These are phyloP conservation scores for Diabrotica balteata DNA, from an alignment of 2,888 invertebrate species.

Conservation along the genomic window DNA sequence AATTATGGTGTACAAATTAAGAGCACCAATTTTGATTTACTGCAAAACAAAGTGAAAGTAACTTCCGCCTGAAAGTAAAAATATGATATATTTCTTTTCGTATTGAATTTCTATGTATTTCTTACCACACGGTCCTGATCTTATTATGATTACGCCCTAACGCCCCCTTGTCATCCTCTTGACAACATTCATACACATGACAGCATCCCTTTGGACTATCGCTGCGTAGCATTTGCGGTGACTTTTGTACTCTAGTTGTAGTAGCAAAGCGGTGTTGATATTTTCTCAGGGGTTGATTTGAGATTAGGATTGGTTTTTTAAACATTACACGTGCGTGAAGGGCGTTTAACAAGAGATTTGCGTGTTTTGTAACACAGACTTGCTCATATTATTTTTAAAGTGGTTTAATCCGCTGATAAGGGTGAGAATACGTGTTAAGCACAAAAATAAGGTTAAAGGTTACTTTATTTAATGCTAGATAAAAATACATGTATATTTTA, in stretches of 20 bases:
- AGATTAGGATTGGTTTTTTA: slow-evolving; percentile 25
- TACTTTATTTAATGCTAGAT: no score
- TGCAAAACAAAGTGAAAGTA: no score
- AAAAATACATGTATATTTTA: no score
- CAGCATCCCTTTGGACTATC: slow-evolving; percentile 23
- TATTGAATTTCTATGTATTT: no score
- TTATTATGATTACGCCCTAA: slow-evolving; percentile 10
- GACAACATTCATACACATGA: slow-evolving; percentile 37
- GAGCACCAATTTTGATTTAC: no score
- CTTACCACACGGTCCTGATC: no score
- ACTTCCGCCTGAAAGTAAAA: no score
- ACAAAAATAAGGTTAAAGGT: no score
- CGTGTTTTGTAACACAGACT: slow-evolving; percentile 5
- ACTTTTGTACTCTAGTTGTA: slow-evolving; percentile 26
- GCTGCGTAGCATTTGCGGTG: slow-evolving; percentile 31
- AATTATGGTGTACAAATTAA: no score
- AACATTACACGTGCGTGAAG: slow-evolving; percentile 23
- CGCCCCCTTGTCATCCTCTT: slow-evolving; percentile 38
- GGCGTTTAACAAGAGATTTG: slow-evolving; percentile 20
- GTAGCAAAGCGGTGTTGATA: background rate
- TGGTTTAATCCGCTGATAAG: background rate
- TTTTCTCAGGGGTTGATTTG: slow-evolving; percentile 25
- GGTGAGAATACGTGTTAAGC: no score
- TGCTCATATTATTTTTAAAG: background rate
- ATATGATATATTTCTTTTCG: no score